Conservation (phyloP, 2,797 vertebrate species). For the Gymnoscopelus braueri region DNA sequence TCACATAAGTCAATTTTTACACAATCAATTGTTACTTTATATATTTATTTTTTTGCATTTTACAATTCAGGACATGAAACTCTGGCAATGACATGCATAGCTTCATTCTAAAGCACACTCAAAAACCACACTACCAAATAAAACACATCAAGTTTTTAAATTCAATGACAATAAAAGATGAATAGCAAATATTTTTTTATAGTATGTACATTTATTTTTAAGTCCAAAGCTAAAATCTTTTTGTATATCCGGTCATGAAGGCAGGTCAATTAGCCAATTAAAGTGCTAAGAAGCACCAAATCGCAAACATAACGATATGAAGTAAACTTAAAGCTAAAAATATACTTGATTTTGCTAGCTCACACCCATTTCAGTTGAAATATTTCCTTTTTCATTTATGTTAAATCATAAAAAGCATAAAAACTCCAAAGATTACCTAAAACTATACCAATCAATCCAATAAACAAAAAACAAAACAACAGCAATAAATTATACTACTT, state of each 20-base stretch:
- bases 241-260: conserved; percentile 54
- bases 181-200: conserved; percentile 77
- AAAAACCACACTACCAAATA: conserved; percentile 71
- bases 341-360: conserved; percentile 55
- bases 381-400: conserved; percentile 42
- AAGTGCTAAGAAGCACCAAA: conserved; percentile 74
- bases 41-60: conserved; percentile 83
- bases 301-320: conserved; percentile 62
- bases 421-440: conserved; percentile 75
- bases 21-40: conserved; percentile 82
- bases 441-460: conserved; percentile 75
- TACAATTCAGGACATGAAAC: conserved; percentile 79
- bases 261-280: conserved; percentile 60
- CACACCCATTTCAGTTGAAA: conserved; percentile 72
- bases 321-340: conserved; percentile 69
- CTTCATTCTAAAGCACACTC: conserved; percentile 78
- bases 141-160: conserved; percentile 73
- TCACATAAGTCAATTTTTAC: conserved; percentile 53
- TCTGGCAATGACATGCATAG: conserved; percentile 82
- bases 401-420: conserved; percentile 67
- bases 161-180: conserved; percentile 67
- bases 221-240: conserved; percentile 68
- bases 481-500: conserved; percentile 81
- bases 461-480: conserved; percentile 61
- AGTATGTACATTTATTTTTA: conserved; percentile 79